Evolutionary conservation across 2,113 vertebrate species (phyloP), one percentile per base, ranked within the genome.

Genomic region (Vanacampus margaritifer): DNA sequence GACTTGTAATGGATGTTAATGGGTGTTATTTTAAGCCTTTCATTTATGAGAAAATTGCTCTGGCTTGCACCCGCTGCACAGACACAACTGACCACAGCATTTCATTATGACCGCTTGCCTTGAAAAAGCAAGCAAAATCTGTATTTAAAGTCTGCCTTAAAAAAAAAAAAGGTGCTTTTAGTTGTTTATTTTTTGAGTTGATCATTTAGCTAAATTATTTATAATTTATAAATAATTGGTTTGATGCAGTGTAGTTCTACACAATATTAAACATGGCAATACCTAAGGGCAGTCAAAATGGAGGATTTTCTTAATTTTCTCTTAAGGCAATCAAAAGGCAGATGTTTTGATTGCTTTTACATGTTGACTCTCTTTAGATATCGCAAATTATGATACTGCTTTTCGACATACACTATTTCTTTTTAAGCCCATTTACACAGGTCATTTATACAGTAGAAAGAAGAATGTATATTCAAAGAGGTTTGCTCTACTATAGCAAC

Each of bases 1-100:
- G 83, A 86, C 50, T 78, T 67, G 62, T 89, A 87, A 89, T 90
- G 89, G 86, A 87, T 66, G 68, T 58, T 89, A 88, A 89, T 89
- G 83, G 82, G 80, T 82, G 69, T 75, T 80, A 72, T 85, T 84
- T 85, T 79, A 74, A 84, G 73, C 75, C 81, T 83, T 87, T 89
- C 78, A 88, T 86, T 76, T 78, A 43, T 54, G 39, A 72, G 76
- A 74, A 76, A 79, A 79, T 54, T 76, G 63, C 60, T 73, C 39
- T 37, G 65, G 62, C 11, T n/a, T 61, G 17, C 41, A 14, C 63
- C 50, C 58, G 48, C 61, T 56, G 11, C 62, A 21, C 24, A 32
- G 8, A 64, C 17, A 32, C 23, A 41, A 60, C 9, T 62, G n/a
- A 39, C 21, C 13, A 9, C 36, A 24, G 21, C n/a, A 16, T 43